Percentiles rank a stretch among this genome's conserved stretches.
These are phyloP conservation scores for Lycophotia porphyrea DNA, from an alignment of 2,888 invertebrate species.

Conservation along the genomic window DNA sequence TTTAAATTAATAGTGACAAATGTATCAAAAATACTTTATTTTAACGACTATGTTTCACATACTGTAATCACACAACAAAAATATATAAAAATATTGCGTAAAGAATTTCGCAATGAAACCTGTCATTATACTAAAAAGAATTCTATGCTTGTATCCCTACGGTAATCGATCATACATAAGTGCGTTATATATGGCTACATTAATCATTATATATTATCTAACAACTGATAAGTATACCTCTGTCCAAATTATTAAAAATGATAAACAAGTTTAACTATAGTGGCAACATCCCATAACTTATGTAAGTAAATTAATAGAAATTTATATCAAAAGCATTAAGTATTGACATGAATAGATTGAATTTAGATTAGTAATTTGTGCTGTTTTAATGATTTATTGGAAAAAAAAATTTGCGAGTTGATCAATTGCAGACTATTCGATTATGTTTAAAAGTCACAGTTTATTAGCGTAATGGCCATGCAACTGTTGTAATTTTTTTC, in stretches of 20 bases:
- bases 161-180: constrained; percentile 39
- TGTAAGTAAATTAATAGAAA: constrained; percentile 52
- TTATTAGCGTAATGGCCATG: background rate
- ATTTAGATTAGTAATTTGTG: constrained; percentile 34
- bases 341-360: constrained; percentile 47
- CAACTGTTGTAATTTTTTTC: background rate
- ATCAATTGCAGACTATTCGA: constrained; percentile 4
- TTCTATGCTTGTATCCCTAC: background rate
- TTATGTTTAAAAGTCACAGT: background rate
- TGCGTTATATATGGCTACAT: constrained; percentile 32
- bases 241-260: constrained; percentile 53
- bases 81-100: background rate
- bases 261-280: constrained; percentile 44
- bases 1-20: background rate
- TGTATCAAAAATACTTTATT: background rate
- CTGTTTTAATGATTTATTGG: constrained; percentile 34
- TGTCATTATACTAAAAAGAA: background rate
- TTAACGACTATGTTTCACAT: no score
- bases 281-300: constrained; percentile 35
- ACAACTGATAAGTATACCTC: constrained; percentile 13
- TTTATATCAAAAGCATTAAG: constrained; percentile 47
- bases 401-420: background rate
- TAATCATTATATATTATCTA: constrained; percentile 33
- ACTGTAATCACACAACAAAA: no score
- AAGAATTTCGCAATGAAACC: background rate